Base-by-base conservation (phyloP, 2,113 vertebrate species). In the Ameiurus melas region DNA sequence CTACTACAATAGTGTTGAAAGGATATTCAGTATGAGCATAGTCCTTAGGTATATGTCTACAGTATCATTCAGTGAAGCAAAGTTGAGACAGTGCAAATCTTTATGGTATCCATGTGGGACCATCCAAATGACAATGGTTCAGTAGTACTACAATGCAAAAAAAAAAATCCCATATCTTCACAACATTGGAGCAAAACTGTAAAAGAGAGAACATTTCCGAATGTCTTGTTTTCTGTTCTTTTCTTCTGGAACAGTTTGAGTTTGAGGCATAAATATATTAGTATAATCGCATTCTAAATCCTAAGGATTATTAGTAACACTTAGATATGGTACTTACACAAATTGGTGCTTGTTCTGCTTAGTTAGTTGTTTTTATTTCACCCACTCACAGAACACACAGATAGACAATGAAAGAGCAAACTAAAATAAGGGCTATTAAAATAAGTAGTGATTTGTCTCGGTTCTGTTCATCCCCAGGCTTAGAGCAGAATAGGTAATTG, bases 401-500 rank as follows among this genome's bases (percentile, higher is more conserved):
- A 55, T 33, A 51, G 36, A 36, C 57, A 39, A 53, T 58, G 30
- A 89, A 78, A 66, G 83, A 58, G 60, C 64, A 60, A 75, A 58
- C 78, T 70, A 87, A 82, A 60, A 60, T 60, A 89, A 89, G 85
- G 71, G 71, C 17, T 85, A 86, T 81, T 80, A 62, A 87, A 84
- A 51, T 58, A 87, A 79, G 75, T 60, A 79, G 64, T 77, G 75
- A 80, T 58, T 87, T 68, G 47, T 90, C 84, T 85, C 82, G 53
- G 62, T 80, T 75, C 55, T 85, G 64, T 79, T 81, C 33, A 47
- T 80, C 73, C 57, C 51, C 62, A 64, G 82, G 66, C 82, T 81
- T 66, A 47, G 86, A 84, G 62, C 55, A 73, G 85, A 81, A 83
- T 83, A 57, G 80, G 80, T 60, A 83, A 87, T 83, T 81, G 89